Conservation (phyloP, 2,113 vertebrate genomes). For the Strigops habroptila region DNA sequence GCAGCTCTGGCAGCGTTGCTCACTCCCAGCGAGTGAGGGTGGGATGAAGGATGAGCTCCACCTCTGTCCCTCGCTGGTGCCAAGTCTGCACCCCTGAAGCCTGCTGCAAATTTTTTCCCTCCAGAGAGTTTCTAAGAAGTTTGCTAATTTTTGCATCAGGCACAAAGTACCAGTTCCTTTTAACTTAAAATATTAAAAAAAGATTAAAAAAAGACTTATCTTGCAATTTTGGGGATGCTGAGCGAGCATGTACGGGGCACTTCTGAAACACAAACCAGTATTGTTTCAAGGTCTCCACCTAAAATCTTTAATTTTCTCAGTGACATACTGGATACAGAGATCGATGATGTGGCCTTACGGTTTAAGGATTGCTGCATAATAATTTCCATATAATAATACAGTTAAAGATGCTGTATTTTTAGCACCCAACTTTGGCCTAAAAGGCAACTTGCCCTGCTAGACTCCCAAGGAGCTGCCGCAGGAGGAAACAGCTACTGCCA, state of each 20-base stretch:
- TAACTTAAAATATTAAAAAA: neutral
- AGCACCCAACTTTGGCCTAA: neutral
- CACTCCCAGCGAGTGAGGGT: fast-evolving
- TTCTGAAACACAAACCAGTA: neutral
- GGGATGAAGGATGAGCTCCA: neutral
- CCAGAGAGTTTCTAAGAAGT: neutral
- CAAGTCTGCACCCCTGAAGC: neutral
- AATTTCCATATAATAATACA: neutral
- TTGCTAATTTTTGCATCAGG: neutral
- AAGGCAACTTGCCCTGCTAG: neutral
- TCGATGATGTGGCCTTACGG: fast-evolving
- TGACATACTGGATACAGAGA: neutral
- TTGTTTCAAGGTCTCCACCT: neutral
- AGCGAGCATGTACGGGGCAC: neutral
- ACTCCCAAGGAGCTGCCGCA: neutral
- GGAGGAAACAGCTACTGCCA: neutral
- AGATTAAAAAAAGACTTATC: fast-evolving
- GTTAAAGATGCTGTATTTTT: neutral
- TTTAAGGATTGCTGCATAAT: neutral
- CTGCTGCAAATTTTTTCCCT: neutral
- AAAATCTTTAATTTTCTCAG: neutral
- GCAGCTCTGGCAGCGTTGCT: neutral
- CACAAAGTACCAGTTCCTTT: neutral
- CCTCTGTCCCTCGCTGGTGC: neutral
- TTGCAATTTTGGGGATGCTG: neutral